phyloP scores from a whole-genome alignment of 2,888 invertebrate species.

The Ichneumoninae sp. region DNA sequence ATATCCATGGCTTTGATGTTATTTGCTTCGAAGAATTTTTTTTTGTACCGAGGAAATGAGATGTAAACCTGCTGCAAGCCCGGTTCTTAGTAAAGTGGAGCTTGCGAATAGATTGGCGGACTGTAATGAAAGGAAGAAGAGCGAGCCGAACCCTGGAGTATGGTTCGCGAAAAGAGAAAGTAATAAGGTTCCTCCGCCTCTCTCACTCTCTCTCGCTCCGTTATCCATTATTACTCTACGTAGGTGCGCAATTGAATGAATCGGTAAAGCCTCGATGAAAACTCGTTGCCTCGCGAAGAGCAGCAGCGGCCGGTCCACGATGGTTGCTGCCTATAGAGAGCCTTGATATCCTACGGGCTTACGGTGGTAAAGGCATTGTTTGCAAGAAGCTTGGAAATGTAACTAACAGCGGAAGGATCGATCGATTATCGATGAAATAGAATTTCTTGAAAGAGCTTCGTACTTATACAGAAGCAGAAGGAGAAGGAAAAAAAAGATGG shows the following conservation, averaged over 20 bases:
- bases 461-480: constrained; percentile 5
- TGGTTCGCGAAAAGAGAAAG: constrained; percentile 27
- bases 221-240: constrained; percentile 30
- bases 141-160: background rate
- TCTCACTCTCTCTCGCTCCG: constrained; percentile 1
- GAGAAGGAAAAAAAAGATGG: background rate
- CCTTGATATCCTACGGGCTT: constrained; percentile 39
- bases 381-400: constrained; percentile 48
- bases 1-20: constrained; percentile 14
- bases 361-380: constrained; percentile 47
- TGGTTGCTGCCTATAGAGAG: constrained; percentile 17
- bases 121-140: constrained; percentile 18
- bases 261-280: constrained; percentile 38
- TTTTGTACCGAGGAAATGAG: background rate
- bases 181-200: constrained; percentile 29
- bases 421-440: constrained; percentile 49
- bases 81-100: constrained; percentile 17
- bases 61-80: constrained; percentile 6
- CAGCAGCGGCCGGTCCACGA: constrained; percentile 1
- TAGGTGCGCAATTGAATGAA: constrained; percentile 44
- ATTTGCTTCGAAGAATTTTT: background rate
- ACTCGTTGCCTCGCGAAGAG: constrained; percentile 23
- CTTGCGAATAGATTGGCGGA: constrained; percentile 17
- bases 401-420: constrained; percentile 38
- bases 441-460: constrained; percentile 44